Conservation (phyloP, 2,888 invertebrate genomes). For the Hemaris fuciformis region DNA sequence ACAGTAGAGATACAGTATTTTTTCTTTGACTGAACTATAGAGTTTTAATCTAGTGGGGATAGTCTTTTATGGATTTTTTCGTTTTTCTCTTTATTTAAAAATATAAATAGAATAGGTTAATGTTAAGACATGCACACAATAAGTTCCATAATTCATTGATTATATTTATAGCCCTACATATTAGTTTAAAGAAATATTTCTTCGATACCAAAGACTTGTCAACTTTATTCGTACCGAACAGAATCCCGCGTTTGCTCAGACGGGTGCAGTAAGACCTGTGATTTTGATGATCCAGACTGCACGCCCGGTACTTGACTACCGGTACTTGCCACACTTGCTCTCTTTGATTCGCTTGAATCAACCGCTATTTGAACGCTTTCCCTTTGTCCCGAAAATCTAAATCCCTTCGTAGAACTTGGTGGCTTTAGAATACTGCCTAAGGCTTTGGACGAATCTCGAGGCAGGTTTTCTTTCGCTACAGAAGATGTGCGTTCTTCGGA, state of each 20-base stretch:
- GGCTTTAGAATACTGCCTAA: slow-evolving; percentile 25
- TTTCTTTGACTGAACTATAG: no score
- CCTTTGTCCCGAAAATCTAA: slow-evolving; percentile 17
- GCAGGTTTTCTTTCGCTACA: slow-evolving; percentile 19
- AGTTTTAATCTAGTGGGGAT: no score
- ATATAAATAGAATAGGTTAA: no score
- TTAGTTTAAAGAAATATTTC: no score
- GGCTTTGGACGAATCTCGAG: slow-evolving; percentile 16
- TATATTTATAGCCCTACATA: no score
- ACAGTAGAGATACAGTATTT: no score
- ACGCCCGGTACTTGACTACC: neutral
- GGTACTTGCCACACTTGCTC: slow-evolving; percentile 22
- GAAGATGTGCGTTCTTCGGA: slow-evolving; percentile 17
- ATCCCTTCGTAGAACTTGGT: slow-evolving; percentile 24
- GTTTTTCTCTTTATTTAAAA: no score
- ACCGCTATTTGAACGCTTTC: slow-evolving; percentile 22
- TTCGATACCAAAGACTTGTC: no score
- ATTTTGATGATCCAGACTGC: slow-evolving; percentile 24
- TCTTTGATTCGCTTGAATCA: slow-evolving; percentile 17
- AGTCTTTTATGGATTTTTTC: no score
- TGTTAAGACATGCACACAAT: no score
- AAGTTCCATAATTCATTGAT: no score
- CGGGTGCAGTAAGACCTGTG: slow-evolving; percentile 35
- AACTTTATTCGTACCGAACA: slow-evolving; percentile 33
- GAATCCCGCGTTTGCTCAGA: slow-evolving; percentile 36